A percentile compares a stretch with the other conserved stretches of the same genome.
These are phyloP conservation scores for Parascotia fuliginaria DNA, from an alignment of 2,888 invertebrate genomes.

Conservation along the genomic window DNA sequence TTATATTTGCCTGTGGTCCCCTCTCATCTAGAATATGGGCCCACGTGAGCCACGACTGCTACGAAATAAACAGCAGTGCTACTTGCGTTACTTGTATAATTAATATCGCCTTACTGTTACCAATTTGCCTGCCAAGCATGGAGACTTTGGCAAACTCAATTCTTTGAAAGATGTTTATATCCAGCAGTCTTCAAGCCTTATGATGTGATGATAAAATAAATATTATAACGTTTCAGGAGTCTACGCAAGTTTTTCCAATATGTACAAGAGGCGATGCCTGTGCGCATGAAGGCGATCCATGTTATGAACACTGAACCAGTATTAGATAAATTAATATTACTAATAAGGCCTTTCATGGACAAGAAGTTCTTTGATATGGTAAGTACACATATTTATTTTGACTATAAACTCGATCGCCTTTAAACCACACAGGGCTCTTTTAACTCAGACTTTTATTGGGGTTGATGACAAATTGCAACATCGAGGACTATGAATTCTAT, in stretches of 20 bases:
- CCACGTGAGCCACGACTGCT: no score
- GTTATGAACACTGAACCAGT: slow-evolving; percentile 87
- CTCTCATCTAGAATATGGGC: no score
- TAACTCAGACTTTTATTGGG: no score
- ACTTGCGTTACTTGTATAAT: no score
- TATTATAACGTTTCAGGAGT: slow-evolving; percentile 61
- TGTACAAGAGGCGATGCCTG: slow-evolving; percentile 89
- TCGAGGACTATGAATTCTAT: no score
- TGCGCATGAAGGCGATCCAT: slow-evolving; percentile 88
- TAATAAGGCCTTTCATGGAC: slow-evolving; percentile 87
- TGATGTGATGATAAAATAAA: background rate
- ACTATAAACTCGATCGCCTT: no score
- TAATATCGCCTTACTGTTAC: no score
- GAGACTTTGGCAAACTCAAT: background rate
- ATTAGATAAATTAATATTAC: slow-evolving; percentile 84
- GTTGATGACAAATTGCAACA: no score
- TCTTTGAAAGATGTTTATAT: background rate
- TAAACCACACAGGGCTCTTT: no score
- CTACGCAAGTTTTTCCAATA: slow-evolving; percentile 88
- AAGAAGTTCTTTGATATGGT: slow-evolving; percentile 85
- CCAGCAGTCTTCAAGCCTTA: no score
- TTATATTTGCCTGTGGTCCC: no score
- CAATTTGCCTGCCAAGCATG: background rate
- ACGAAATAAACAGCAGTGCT: no score
- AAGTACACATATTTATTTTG: slow-evolving; percentile 36